Evolutionary conservation across 2,888 invertebrate genomes (phyloP).

Genomic region (Phymatocera aterrima): DNA sequence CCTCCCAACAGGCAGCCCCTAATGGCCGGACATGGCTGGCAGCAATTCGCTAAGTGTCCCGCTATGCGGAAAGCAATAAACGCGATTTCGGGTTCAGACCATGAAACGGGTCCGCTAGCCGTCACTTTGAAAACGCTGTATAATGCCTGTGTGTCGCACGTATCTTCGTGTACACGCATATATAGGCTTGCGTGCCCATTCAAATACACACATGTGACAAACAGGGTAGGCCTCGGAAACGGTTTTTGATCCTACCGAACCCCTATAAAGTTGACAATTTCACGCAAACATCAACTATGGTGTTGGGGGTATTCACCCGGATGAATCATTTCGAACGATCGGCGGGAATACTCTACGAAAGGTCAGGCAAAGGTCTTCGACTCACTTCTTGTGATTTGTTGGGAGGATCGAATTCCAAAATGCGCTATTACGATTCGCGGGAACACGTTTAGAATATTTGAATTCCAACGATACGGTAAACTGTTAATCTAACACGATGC

Average conservation of each 20-base stretch:
- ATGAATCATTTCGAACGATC: slow-evolving; percentile 19
- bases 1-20: slow-evolving; percentile 28
- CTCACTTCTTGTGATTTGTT: not conserved
- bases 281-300: slow-evolving; percentile 16
- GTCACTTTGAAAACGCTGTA: slow-evolving; percentile 13
- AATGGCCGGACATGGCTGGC: slow-evolving; percentile 28
- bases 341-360: not conserved
- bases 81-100: slow-evolving; percentile 34
- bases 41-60: slow-evolving; percentile 41
- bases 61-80: slow-evolving; percentile 42
- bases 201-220: not conserved
- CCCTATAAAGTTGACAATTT: slow-evolving; percentile 27
- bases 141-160: not conserved
- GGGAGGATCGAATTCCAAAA: no score
- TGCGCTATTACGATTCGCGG: not conserved
- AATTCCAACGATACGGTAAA: not conserved
- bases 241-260: not conserved
- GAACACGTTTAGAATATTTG: not conserved
- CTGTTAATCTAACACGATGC: not conserved
- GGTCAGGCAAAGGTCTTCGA: no score
- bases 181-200: not conserved
- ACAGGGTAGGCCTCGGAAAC: not conserved
- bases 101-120: slow-evolving; percentile 25
- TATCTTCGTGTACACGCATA: not conserved
- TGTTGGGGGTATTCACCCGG: not conserved